Base-by-base conservation (phyloP, 2,797 vertebrate genomes). In the Clarias laeviceps region DNA sequence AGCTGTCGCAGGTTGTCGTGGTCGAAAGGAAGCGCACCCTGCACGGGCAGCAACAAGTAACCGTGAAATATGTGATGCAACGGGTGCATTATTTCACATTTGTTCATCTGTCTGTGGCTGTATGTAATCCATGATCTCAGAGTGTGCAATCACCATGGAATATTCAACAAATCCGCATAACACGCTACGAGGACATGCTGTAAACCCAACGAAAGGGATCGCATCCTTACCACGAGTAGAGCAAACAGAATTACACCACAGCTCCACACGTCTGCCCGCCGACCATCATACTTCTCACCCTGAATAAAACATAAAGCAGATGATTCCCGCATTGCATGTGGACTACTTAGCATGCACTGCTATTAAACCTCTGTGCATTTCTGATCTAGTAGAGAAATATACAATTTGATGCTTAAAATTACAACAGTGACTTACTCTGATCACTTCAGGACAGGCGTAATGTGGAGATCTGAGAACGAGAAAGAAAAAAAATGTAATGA, bases 391-490 rank as follows among this genome's bases (percentile, higher is more conserved):
- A 76, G 59, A 37, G 37, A 17, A 59, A 22, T 64, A 66, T 1
- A 29, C 40, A 81, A 65, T 12, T 17, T 45, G 7, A 29, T 3
- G 12, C 27, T 14, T 40, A 11, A 24, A 2, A 14, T 73, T 56
- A 12, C 40, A 61, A 64, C 3, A 3, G 64, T 62, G 69, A 93
- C 97, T 95, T 94, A 99, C 98, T 95, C 98, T 95, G 93, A 99
- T 99, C 82, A 99, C 98, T 94, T 99, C 98, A 70, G 98, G 98
- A 91, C 98, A 99, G 89, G 98, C 98, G 57, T 99, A 99, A 95
- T 99, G 98, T 32, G 98, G 98, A 78, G 98, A 99, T 91, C 98
- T 99, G 93, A 89, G 93, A 94, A 82, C 88, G 82, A 91, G 6
- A 77, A 37, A 83, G 45, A n/a, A 85, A n/a, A 86, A 45, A n/a